Evolutionary conservation across 2,797 vertebrate genomes (phyloP).

Genomic region (Chelmon rostratus): DNA sequence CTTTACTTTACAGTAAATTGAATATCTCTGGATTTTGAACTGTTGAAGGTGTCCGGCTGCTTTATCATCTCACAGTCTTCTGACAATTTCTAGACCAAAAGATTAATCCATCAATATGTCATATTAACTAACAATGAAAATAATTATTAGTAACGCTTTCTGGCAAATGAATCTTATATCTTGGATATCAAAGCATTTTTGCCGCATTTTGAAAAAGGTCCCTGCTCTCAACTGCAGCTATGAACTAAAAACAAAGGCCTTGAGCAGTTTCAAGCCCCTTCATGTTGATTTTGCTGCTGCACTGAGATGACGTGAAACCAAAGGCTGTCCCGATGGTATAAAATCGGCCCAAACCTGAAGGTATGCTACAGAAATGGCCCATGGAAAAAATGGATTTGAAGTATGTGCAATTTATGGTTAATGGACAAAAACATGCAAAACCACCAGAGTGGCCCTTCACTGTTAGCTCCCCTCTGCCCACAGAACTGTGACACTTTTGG

Average conservation of each 20-base stretch:
- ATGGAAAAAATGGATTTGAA: background rate
- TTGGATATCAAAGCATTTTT: background rate
- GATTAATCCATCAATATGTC: background rate
- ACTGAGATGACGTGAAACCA: slow-evolving; percentile 9
- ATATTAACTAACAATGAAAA: background rate
- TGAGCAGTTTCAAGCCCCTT: slow-evolving; percentile 1
- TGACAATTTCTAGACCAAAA: background rate
- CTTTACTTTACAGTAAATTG: background rate
- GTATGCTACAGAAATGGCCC: background rate
- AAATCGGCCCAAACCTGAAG: slow-evolving; percentile 4
- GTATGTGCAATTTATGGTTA: background rate
- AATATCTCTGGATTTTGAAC: background rate
- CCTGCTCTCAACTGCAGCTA: background rate
- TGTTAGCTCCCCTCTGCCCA: background rate
- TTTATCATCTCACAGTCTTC: no score
- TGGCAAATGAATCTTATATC: background rate
- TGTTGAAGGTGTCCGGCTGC: no score
- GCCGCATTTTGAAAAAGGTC: background rate
- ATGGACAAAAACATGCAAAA: slow-evolving; percentile 19
- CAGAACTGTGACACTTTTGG: background rate
- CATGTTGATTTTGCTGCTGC: slow-evolving; percentile 9
- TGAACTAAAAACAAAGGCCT: background rate
- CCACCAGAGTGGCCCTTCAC: background rate
- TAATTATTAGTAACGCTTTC: background rate
- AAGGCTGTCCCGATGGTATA: background rate